Conservation (phyloP, 2,888 invertebrate genomes). For the Lepas anatifera region DNA sequence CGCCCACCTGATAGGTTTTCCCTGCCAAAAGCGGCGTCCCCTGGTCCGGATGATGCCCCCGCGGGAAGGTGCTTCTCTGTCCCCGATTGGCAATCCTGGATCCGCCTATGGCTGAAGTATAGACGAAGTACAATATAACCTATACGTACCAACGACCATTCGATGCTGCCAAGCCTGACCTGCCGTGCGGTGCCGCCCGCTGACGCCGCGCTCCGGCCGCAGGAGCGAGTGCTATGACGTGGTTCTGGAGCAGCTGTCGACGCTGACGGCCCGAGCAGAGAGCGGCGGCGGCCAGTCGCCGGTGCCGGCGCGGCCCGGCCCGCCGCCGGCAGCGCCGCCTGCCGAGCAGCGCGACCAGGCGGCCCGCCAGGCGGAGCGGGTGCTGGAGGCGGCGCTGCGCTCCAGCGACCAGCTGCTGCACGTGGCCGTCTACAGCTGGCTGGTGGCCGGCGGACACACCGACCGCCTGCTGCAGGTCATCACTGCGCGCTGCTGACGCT, state of each 20-base stretch:
- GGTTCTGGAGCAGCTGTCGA: constrained; percentile 51
- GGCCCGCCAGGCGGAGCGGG: constrained; percentile 40
- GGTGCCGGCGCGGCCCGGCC: constrained; percentile 29
- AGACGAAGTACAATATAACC: too few relatives aligned
- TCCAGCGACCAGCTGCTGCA: constrained; percentile 75
- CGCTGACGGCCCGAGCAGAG: constrained; percentile 34
- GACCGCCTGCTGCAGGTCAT: constrained; percentile 39
- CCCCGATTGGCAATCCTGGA: too few relatives aligned
- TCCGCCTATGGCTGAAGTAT: too few relatives aligned
- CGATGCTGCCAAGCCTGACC: too few relatives aligned
- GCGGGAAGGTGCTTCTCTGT: too few relatives aligned
- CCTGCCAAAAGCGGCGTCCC: too few relatives aligned
- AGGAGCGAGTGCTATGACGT: constrained; percentile 13
- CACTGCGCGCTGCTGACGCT: too few relatives aligned
- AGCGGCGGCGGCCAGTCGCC: constrained; percentile 35
- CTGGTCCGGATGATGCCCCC: too few relatives aligned
- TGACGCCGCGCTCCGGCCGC: constrained; percentile 6
- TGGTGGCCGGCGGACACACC: constrained; percentile 45
- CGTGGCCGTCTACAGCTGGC: constrained; percentile 85
- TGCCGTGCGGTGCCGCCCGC: too few relatives aligned
- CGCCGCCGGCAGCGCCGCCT: constrained; percentile 36
- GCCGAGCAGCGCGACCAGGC: constrained; percentile 38
- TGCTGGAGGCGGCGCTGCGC: constrained; percentile 38
- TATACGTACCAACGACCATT: too few relatives aligned
- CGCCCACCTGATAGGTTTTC: too few relatives aligned